Percentiles rank a stretch among this genome's conserved stretches.
Conservation (phyloP, 2,797 vertebrate species). For the Melanogrammus aeglefinus region DNA sequence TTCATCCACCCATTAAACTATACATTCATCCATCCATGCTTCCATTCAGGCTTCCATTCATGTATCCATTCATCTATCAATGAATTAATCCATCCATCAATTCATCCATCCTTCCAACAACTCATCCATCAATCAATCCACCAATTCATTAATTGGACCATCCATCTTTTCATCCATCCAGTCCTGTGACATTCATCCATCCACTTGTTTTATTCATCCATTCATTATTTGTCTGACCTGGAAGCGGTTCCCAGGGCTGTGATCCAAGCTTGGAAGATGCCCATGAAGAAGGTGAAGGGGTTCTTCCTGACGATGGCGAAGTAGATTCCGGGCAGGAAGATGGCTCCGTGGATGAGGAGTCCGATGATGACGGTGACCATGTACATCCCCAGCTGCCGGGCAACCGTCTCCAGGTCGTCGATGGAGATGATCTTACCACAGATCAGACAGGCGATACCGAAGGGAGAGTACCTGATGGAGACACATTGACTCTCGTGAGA, state of each 20-base stretch:
- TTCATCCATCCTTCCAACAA: background rate
- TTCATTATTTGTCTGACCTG: conserved; percentile 73
- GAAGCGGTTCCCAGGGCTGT: conserved; percentile 97
- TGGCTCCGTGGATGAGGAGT: conserved; percentile 94
- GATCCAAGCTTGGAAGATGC: conserved; percentile 99
- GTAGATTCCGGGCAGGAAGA: conserved; percentile 95
- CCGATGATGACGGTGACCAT: conserved; percentile 97
- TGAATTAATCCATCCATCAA: too few species aligned
- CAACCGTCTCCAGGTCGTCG: conserved; percentile 95
- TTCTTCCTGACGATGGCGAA: conserved; percentile 96
- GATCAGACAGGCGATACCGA: conserved; percentile 97
- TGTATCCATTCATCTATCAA: background rate
- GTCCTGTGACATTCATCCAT: background rate
- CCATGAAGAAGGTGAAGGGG: conserved; percentile 93
- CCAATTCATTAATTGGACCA: background rate
- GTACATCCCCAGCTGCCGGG: conserved; percentile 96
- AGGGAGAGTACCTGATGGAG: conserved; percentile 91
- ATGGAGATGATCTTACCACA: conserved; percentile 99
- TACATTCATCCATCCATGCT: background rate
- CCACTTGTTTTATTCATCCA: background rate
- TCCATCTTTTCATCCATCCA: background rate
- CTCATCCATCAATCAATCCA: background rate
- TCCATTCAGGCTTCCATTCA: background rate
- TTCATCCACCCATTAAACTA: background rate
- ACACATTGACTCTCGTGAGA: conserved; percentile 20